phyloP scores from a whole-genome alignment of 2,113 vertebrate species.

The Pipa parva region DNA sequence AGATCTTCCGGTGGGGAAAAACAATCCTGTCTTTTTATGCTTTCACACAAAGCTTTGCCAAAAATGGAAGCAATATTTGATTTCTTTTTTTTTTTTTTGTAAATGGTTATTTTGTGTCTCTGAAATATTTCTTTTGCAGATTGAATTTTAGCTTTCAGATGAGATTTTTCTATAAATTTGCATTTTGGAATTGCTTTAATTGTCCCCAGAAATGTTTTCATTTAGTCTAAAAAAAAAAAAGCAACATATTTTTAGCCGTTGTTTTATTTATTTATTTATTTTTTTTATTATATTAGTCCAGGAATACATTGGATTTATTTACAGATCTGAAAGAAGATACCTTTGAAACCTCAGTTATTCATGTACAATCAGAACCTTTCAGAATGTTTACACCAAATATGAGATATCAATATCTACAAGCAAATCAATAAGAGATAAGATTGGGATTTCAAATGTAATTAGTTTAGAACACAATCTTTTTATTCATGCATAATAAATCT shows the following conservation, averaged over 20 bases:
- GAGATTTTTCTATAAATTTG: no score
- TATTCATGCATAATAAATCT: no score
- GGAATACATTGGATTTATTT: slow-evolving; percentile 8
- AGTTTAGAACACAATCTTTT: neutral
- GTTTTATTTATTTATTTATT: no score
- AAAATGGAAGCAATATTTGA: slow-evolving; percentile 14
- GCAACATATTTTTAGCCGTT: no score
- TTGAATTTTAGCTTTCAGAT: neutral
- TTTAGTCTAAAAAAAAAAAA: no score
- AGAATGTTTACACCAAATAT: slow-evolving; percentile 9
- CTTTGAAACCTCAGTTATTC: neutral
- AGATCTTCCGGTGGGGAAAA: neutral
- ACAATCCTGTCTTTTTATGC: slow-evolving; percentile 1
- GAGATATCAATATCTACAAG: slow-evolving; percentile 10
- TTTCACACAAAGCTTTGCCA: neutral
- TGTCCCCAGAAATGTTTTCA: no score
- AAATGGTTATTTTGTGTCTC: slow-evolving; percentile 17
- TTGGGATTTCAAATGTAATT: slow-evolving; percentile 1
- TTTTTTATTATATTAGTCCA: neutral
- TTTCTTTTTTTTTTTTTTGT: slow-evolving; percentile 9
- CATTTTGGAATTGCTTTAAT: no score
- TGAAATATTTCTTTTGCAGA: neutral
- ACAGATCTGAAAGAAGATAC: slow-evolving; percentile 17
- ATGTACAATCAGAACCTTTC: slow-evolving; percentile 2
- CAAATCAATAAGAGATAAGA: slow-evolving; percentile 24